A percentile compares a stretch with the other conserved stretches of the same genome.
Conservation (phyloP, 1,140 invertebrate species). For the Leptinotarsa defecta region DNA sequence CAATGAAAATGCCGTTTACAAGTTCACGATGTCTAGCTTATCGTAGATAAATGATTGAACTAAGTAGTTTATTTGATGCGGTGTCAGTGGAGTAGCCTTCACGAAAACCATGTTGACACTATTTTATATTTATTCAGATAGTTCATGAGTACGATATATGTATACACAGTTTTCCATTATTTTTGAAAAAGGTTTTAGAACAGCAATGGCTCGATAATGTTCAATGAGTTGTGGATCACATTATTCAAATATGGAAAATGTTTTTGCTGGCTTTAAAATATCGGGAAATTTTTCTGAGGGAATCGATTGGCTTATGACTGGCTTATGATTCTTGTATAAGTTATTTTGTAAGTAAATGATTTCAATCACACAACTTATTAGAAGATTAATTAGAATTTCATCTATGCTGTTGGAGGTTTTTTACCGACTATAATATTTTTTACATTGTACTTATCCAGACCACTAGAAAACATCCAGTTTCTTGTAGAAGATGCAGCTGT, state of each 20-base stretch:
- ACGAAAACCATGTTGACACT: not conserved
- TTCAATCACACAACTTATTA: not conserved
- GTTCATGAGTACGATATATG: not conserved
- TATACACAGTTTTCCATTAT: not conserved
- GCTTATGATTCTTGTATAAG: not conserved
- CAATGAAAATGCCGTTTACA: not conserved
- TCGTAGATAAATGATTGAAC: not conserved
- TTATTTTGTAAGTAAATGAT: not conserved
- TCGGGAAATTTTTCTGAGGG: not conserved
- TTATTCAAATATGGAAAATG: not conserved
- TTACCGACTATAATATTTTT: not conserved
- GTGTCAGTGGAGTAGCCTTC: not conserved
- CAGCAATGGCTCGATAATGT: not conserved
- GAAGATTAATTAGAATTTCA: not conserved
- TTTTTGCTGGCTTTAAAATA: not conserved
- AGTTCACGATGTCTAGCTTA: not conserved
- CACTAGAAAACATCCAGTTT: not conserved
- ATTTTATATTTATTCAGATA: conserved; percentile 6
- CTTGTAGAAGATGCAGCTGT: no score
- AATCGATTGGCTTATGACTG: no score
- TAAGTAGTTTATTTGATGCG: not conserved
- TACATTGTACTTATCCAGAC: not conserved
- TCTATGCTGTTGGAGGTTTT: not conserved
- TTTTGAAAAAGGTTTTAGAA: not conserved
- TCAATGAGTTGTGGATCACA: not conserved